Evolutionary conservation across 1,140 invertebrate species (phyloP).

Genomic region (Drosophila virilis): DNA sequence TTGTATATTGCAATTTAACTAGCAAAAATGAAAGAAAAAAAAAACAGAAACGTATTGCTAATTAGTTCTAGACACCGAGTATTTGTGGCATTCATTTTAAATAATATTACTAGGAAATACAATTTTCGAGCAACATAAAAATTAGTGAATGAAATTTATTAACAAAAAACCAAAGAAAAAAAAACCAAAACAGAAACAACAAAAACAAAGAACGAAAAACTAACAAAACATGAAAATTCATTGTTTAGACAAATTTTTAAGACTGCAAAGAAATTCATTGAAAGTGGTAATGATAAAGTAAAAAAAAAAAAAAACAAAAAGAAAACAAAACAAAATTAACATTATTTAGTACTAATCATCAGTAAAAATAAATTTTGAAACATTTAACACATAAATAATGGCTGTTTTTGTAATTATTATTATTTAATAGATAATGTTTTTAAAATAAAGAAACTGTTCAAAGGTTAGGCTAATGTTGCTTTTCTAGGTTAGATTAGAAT

Average conservation of each 20-base stretch:
- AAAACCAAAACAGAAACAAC: slow-evolving; percentile 10
- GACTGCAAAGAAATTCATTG: slow-evolving; percentile 83
- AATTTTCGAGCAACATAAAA: slow-evolving; percentile 56
- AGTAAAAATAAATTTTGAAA: slow-evolving; percentile 79
- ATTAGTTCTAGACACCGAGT: slow-evolving; percentile 37
- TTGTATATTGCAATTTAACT: slow-evolving; percentile 52
- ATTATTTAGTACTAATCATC: slow-evolving; percentile 80
- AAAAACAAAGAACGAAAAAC: slow-evolving; percentile 24
- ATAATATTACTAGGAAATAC: slow-evolving; percentile 64
- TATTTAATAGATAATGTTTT: background rate
- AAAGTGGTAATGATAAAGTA: slow-evolving; percentile 69
- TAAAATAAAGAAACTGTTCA: too few relatives aligned
- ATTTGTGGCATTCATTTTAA: slow-evolving; percentile 65
- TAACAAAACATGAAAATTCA: slow-evolving; percentile 74
- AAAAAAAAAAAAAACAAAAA: slow-evolving; percentile 38
- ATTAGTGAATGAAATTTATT: slow-evolving; percentile 47
- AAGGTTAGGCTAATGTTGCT: too few relatives aligned
- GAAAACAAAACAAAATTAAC: slow-evolving; percentile 35
- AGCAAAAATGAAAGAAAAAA: slow-evolving; percentile 43
- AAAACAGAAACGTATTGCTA: slow-evolving; percentile 30
- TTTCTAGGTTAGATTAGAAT: too few relatives aligned
- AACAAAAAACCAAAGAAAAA: slow-evolving; percentile 25
- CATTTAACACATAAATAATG: slow-evolving; percentile 42
- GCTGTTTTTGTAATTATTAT: background rate
- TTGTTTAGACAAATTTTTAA: slow-evolving; percentile 83